Evolutionary conservation across 2,797 vertebrate genomes (phyloP).

Genomic region (Nannoperca australis): DNA sequence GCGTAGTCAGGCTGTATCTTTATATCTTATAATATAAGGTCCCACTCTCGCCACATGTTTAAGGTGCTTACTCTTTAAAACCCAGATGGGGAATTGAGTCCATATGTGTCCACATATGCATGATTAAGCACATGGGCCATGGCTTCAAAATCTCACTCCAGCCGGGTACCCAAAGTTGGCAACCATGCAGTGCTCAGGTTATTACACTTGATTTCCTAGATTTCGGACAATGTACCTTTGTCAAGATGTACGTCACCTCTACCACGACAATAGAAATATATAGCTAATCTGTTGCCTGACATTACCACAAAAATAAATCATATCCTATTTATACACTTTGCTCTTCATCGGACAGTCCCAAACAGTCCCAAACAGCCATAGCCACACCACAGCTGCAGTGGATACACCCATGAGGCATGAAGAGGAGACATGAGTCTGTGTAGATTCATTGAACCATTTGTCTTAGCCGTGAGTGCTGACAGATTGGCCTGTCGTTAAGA

Average conservation of each 20-base stretch:
- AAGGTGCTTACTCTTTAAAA: too few species aligned
- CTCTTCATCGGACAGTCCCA: slow-evolving; percentile 7
- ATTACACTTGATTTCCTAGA: background rate
- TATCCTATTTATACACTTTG: slow-evolving; percentile 8
- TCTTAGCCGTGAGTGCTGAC: slow-evolving; percentile 73
- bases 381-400: slow-evolving; percentile 33
- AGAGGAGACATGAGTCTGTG: slow-evolving; percentile 46
- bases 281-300: background rate
- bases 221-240: background rate
- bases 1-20: too few species aligned
- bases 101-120: too few species aligned
- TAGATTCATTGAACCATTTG: slow-evolving; percentile 74
- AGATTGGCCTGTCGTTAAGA: slow-evolving; percentile 71
- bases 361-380: slow-evolving; percentile 7
- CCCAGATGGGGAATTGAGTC: too few species aligned
- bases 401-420: slow-evolving; percentile 43
- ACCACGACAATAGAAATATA: background rate
- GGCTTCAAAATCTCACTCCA: too few species aligned
- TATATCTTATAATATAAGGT: too few species aligned
- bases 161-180: too few species aligned
- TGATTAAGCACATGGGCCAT: too few species aligned
- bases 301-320: slow-evolving; percentile 8
- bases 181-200: background rate
- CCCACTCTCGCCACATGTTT: too few species aligned
- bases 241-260: background rate